Evolutionary conservation across 2,797 vertebrate species (phyloP), one percentile per base, ranked within the genome.

Genomic region (Hephaestus fuliginosus): DNA sequence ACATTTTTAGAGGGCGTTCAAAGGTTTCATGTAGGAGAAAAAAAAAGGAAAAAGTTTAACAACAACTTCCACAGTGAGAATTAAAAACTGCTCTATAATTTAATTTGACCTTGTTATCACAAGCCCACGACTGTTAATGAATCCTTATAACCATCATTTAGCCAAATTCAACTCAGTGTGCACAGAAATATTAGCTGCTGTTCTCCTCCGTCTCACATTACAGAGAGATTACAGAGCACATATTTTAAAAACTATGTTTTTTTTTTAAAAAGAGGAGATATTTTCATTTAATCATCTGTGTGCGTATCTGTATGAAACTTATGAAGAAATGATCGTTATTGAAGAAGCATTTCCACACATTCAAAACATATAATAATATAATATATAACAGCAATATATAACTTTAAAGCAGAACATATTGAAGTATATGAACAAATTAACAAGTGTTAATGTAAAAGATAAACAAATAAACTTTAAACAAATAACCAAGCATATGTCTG

Each of bases 51-150:
- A 36, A 55, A 33, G 30, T 70, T 57, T 7, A 68, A 63, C 36
- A 74, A 28, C 0, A 36, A 46, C 53, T 67, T 80, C 65, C 48
- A 48, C n/a, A 28, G 46, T n/a, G 30, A 53, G 65, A 67, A 57
- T 56, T 74, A 66, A 76, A 71, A 65, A 30, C 52, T 43, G 64
- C 7, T 65, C 44, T 57, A 12, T 76, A 20, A 70, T 80, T 76
- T 78, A 60, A 76, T 82, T 61, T 74, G 83, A 82, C 81, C 78
- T 84, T 73, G 67, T 84, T 78, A 76, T 70, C 70, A 75, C n/a
- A 62, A 53, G 20, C n/a, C 60, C 51, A 25, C 9, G 12, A 60
- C 39, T 68, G 53, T 43, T 67, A 60, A 78, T 73, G 39, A 63
- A 64, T 63, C 49, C 36, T 56, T 49, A 61, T 20, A 46, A 76